Percentiles rank a stretch among this genome's conserved stretches.
phyloP scores from a whole-genome alignment of 2,113 vertebrate species.

The Narcine bancroftii region DNA sequence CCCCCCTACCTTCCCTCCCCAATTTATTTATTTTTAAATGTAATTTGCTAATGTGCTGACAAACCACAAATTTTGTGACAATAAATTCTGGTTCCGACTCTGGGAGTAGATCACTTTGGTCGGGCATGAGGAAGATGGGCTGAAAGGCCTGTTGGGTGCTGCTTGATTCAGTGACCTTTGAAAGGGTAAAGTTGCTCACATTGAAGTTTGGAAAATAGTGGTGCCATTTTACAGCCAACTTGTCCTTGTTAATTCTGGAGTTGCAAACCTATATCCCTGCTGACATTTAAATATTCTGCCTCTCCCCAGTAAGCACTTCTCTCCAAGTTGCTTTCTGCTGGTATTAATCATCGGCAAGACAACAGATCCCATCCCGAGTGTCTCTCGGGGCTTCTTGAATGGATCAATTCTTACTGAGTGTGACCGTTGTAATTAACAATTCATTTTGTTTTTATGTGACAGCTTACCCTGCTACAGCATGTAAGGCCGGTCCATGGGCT shows the following conservation, averaged over 20 bases:
- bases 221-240: background rate
- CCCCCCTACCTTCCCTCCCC: background rate
- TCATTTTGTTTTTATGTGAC: slow-evolving; percentile 28
- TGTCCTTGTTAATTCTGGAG: background rate
- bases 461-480: slow-evolving; percentile 9
- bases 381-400: slow-evolving; percentile 8
- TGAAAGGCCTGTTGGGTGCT: too few species aligned
- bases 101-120: too few species aligned
- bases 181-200: background rate
- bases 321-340: background rate
- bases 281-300: slow-evolving; percentile 16
- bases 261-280: background rate
- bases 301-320: background rate
- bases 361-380: background rate
- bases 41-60: too few species aligned
- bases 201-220: background rate
- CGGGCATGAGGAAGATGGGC: too few species aligned
- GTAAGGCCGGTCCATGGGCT: background rate
- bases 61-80: too few species aligned
- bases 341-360: slow-evolving; percentile 2
- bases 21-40: background rate
- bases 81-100: too few species aligned
- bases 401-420: slow-evolving; percentile 30
- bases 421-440: slow-evolving; percentile 22
- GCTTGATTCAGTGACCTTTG: too few species aligned